Evolutionary conservation across 2,113 vertebrate species (phyloP).

Genomic region (Rhinoderma darwinii): DNA sequence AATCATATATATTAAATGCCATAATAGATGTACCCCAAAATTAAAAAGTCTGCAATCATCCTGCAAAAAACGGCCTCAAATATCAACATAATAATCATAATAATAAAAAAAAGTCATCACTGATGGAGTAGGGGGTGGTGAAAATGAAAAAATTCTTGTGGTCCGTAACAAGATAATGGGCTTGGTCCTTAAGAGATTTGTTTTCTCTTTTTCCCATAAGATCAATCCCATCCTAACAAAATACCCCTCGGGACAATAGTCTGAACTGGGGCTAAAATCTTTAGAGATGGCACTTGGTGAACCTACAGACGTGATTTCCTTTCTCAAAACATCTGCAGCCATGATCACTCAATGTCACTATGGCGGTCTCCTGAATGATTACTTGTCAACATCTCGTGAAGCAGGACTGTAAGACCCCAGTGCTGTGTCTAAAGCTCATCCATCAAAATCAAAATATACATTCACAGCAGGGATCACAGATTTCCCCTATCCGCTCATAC

Average conservation of each 20-base stretch:
- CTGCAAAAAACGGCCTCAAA: too few relatives aligned
- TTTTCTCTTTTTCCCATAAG: neutral
- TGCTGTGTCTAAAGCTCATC: constrained; percentile 36
- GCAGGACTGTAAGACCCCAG: constrained; percentile 26
- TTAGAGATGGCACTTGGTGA: constrained; percentile 7
- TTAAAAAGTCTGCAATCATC: too few relatives aligned
- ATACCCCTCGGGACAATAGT: neutral
- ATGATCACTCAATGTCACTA: constrained; percentile 31
- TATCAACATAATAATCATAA: too few relatives aligned
- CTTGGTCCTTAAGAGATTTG: too few relatives aligned
- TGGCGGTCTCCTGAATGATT: constrained; percentile 46
- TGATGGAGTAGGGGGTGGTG: too few relatives aligned
- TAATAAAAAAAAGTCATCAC: too few relatives aligned
- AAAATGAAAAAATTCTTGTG: too few relatives aligned
- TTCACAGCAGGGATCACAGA: constrained; percentile 39
- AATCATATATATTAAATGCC: too few relatives aligned
- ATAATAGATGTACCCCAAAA: too few relatives aligned
- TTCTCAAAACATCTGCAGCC: constrained; percentile 14
- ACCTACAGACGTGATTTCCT: constrained; percentile 4
- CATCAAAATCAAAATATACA: constrained; percentile 47
- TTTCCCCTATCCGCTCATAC: constrained; percentile 54
- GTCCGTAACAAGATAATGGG: too few relatives aligned
- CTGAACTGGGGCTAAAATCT: neutral
- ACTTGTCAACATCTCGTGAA: constrained; percentile 37
- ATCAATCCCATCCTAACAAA: too few relatives aligned